Conservation (phyloP, 2,113 vertebrate genomes). For the Hemibagrus wyckioides region DNA sequence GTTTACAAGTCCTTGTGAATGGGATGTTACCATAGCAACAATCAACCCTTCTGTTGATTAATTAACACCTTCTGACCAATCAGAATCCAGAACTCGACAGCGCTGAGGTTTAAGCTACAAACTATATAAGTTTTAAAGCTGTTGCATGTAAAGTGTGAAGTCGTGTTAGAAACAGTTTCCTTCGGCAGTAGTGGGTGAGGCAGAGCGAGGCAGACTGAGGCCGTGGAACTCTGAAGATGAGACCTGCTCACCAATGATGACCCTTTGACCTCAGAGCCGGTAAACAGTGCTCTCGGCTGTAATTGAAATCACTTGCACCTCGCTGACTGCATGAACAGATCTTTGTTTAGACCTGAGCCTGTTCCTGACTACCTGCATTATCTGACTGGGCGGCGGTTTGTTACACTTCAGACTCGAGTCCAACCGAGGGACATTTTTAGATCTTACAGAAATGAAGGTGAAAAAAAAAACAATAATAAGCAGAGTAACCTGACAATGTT, state of each 20-base stretch:
- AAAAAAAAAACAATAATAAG: neutral
- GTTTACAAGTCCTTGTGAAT: neutral
- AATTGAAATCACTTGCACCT: conserved; percentile 76
- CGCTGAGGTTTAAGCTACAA: neutral
- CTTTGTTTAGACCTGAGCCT: conserved; percentile 60
- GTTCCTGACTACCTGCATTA: conserved; percentile 37
- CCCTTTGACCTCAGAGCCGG: conserved; percentile 67
- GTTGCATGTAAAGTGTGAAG: neutral
- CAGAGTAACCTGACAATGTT: neutral
- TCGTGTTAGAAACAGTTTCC: conserved; percentile 19
- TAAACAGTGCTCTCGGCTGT: conserved; percentile 70
- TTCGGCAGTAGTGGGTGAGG: conserved; percentile 25
- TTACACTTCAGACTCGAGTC: neutral
- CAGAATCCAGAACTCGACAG: neutral
- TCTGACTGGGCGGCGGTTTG: neutral
- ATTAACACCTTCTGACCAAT: neutral
- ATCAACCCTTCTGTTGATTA: neutral
- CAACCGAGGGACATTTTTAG: conserved; percentile 28
- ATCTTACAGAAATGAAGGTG: neutral
- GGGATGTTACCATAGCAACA: neutral
- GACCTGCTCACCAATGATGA: conserved; percentile 65
- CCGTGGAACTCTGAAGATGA: conserved; percentile 57
- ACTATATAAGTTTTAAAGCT: no score
- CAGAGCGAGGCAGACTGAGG: neutral
- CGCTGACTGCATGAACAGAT: conserved; percentile 65